phyloP scores from a whole-genome alignment of 2,797 vertebrate species.

The Thamnophis elegans region DNA sequence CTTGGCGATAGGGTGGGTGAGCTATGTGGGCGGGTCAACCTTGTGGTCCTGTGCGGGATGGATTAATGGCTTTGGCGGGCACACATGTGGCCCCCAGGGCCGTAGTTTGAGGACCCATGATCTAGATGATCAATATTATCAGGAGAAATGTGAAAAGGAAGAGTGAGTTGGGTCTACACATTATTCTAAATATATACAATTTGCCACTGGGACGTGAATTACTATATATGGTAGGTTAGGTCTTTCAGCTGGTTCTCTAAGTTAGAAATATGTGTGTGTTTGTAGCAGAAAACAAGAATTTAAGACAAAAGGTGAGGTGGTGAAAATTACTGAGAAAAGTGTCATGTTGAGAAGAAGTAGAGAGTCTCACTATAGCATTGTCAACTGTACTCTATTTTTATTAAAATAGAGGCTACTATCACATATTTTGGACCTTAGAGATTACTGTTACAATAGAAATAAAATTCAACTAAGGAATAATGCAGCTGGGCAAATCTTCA shows the following conservation, averaged over 20 bases:
- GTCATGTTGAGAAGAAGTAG: background rate
- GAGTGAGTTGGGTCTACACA: background rate
- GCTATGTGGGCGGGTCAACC: no score
- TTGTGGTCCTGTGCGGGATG: no score
- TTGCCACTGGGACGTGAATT: background rate
- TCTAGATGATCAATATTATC: background rate
- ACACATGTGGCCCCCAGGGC: no score
- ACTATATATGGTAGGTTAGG: background rate
- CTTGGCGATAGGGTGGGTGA: no score
- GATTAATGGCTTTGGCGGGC: no score
- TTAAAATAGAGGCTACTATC: background rate
- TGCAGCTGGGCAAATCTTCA: background rate
- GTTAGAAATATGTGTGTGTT: background rate
- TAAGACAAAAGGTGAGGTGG: background rate
- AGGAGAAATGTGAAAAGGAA: background rate
- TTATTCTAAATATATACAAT: background rate
- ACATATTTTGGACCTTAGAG: background rate
- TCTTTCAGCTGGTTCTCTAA: background rate
- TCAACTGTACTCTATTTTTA: background rate
- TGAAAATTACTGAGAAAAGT: background rate
- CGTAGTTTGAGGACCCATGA: no score
- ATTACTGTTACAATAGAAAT: background rate
- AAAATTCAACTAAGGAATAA: background rate
- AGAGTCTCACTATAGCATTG: background rate
- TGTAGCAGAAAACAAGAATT: background rate